Percentiles rank a stretch among this genome's conserved stretches.
These are phyloP conservation scores for Podabrus alpinus DNA, from an alignment of 2,888 invertebrate species.

Conservation along the genomic window DNA sequence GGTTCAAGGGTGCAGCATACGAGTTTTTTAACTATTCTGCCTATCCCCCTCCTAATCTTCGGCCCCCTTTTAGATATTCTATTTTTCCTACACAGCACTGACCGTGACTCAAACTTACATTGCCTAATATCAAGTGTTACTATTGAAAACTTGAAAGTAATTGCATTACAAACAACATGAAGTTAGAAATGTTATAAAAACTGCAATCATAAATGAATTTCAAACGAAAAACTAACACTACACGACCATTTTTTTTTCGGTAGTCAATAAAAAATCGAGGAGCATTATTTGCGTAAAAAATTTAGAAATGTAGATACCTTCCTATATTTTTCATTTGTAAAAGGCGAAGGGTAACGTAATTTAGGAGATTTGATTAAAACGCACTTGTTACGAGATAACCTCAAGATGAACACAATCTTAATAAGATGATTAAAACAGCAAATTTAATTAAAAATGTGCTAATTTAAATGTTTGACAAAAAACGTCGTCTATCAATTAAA, in stretches of 20 bases:
- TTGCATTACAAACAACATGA: neutral
- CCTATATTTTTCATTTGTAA: neutral
- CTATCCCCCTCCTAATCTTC: constrained; percentile 5
- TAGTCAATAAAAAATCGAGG: neutral
- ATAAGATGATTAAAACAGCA: neutral
- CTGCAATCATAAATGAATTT: neutral
- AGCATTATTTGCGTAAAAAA: neutral
- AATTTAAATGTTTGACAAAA: neutral
- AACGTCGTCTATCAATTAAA: neutral
- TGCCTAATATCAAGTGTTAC: neutral
- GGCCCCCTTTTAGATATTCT: neutral
- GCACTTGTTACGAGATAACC: neutral
- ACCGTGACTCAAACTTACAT: constrained; percentile 14
- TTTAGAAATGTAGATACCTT: neutral
- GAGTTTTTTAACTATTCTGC: constrained; percentile 13
- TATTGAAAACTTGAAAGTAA: neutral
- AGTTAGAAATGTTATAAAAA: neutral
- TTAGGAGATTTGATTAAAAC: neutral
- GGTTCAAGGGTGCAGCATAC: constrained; percentile 24
- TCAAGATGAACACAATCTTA: too few species aligned
- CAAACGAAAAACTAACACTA: neutral
- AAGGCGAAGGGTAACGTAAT: neutral
- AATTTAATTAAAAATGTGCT: neutral
- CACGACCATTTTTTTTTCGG: neutral
- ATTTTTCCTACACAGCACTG: constrained; percentile 16